Conservation (phyloP, 2,888 invertebrate species). For the Iselma pallidipennis region DNA sequence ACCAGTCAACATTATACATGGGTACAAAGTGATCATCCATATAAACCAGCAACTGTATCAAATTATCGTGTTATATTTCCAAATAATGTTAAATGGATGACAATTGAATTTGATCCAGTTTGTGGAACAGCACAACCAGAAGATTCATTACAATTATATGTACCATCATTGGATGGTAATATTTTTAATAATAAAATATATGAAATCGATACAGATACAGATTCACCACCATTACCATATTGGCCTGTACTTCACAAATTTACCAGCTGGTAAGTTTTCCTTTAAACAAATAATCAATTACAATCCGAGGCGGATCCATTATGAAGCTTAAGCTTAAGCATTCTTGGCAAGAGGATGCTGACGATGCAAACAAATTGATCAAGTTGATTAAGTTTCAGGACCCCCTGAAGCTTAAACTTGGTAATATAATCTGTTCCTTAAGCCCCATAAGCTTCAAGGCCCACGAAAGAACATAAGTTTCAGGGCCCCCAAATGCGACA, state of each 20-base stretch:
- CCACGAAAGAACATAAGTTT: too few species aligned
- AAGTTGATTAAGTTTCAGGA: too few species aligned
- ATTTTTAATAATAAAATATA: conserved; percentile 35
- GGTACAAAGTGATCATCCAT: conserved; percentile 97
- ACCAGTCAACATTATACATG: conserved; percentile 88
- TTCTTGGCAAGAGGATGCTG: too few species aligned
- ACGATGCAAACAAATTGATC: too few species aligned
- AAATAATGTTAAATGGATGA: conserved; percentile 85
- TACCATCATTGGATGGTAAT: conserved; percentile 57
- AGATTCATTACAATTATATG: conserved; percentile 78
- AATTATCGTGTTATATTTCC: conserved; percentile 90
- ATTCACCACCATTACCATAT: conserved; percentile 55
- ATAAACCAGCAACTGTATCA: conserved; percentile 83
- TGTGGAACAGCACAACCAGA: conserved; percentile 93
- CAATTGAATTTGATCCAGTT: conserved; percentile 89
- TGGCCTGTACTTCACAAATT: conserved; percentile 71
- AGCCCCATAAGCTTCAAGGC: too few species aligned
- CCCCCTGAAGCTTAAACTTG: too few species aligned
- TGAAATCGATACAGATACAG: conserved; percentile 43
- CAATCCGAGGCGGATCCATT: too few species aligned
- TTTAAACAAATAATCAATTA: background rate
- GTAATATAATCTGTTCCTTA: too few species aligned
- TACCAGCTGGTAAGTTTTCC: conserved; percentile 58
- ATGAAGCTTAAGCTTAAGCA: too few species aligned
- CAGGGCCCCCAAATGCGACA: too few species aligned